Percentiles rank a stretch among this genome's conserved stretches.
These are phyloP conservation scores for Nemotelus pantherinus DNA, from an alignment of 2,888 invertebrate species.

Conservation along the genomic window DNA sequence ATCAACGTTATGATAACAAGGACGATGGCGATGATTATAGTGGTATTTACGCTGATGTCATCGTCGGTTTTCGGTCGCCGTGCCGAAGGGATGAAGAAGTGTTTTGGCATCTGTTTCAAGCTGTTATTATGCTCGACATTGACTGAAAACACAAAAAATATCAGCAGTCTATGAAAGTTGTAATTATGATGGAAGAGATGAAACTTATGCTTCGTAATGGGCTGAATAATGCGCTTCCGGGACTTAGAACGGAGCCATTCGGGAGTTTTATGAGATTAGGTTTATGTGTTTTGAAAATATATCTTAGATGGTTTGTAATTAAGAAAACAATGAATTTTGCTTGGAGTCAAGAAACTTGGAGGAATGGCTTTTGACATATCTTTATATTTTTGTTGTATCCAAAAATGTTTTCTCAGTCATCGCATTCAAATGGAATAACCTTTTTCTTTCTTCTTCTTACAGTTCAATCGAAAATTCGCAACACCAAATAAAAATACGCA, in stretches of 20 bases:
- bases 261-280: constrained; percentile 22
- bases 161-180: constrained; percentile 33
- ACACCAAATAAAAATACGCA: background rate
- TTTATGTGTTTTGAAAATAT: background rate
- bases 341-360: no score
- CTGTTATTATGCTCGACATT: constrained; percentile 32
- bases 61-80: background rate
- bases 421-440: background rate
- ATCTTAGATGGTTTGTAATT: no score
- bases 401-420: no score
- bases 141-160: constrained; percentile 27
- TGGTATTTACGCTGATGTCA: background rate
- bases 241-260: constrained; percentile 6
- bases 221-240: background rate
- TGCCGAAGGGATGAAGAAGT: background rate
- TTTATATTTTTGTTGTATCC: no score
- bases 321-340: no score
- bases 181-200: constrained; percentile 32
- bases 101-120: constrained; percentile 33
- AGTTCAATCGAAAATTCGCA: background rate
- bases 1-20: constrained; percentile 28
- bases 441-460: background rate
- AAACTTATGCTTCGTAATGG: constrained; percentile 34
- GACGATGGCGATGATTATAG: constrained; percentile 21
- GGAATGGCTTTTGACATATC: no score